Base-by-base conservation (phyloP, 2,888 invertebrate genomes). In the Drosophila histrio region DNA sequence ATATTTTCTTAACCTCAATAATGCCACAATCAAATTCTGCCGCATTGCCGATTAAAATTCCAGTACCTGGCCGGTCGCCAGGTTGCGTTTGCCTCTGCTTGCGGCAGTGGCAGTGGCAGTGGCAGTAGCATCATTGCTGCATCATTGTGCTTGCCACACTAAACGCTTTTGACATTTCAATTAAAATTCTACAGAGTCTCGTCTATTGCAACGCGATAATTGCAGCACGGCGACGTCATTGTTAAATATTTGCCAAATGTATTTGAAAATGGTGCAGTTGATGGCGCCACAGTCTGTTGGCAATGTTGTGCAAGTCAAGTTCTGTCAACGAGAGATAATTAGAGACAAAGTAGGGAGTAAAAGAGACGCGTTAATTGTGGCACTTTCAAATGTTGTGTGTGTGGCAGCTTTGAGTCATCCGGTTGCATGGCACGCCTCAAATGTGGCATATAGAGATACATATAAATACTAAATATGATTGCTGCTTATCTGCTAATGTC, bases 91-190 rank as follows among this genome's bases (percentile, higher is more conserved):
- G 8, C 6, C 28, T 9, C 28, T 30, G 21, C 9, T 9, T 38
- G 36, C 34, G 21, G 34, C 47, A 22, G 22, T 44, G 44, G 26
- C 44, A 28, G 17, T 26, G 44, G 17, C 26, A 17, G 24, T 24
- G 41, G 24, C 72, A 60, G 50, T 54, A 34, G 44, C 72, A 2
- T 21, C 39, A 2, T 59, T 67, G 79, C 82, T 64, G 61, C 82
- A 67, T 54, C 76, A 67, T 59, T 68, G 60, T 52, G 76, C 71
- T 71, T 71, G 60, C 77, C 77, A 57, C 78, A 79, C 86, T 84
- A 84, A 84, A 84, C 86, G 86, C 88, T 84, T 84, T 86, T 84
- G 84, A 84, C 84, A 84, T 84, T 84, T 84, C 83, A 84, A 84
- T 84, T 84, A 84, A 84, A 84, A 84, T 84, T 82, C 87, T 85